These are phyloP conservation scores for Elephas maximus DNA, from an alignment of 2,113 vertebrate genomes.

Conservation along the genomic window DNA sequence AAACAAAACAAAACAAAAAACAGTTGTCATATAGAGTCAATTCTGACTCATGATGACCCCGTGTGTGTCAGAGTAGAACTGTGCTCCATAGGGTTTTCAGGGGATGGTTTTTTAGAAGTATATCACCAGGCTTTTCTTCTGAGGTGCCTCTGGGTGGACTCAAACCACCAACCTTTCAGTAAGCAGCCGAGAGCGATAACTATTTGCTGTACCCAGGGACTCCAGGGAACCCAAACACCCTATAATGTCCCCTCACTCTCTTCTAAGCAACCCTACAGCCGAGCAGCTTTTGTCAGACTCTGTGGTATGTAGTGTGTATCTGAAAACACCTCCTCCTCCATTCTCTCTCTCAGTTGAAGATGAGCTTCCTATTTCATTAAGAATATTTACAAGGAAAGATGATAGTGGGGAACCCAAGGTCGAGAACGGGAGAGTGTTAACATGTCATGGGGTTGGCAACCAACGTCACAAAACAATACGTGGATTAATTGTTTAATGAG, in stretches of 20 bases:
- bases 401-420: no score
- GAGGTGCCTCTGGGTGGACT: not conserved
- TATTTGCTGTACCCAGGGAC: not conserved
- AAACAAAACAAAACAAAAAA: no score
- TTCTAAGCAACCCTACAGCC: not conserved
- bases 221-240: not conserved
- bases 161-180: not conserved
- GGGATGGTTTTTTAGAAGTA: not conserved
- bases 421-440: no score
- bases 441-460: no score
- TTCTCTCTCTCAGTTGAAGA: not conserved
- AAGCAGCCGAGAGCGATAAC: not conserved
- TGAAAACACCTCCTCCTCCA: not conserved
- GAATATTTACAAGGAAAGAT: not conserved
- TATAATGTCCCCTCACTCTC: not conserved
- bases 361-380: not conserved
- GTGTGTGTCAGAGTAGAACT: no score
- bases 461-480: no score
- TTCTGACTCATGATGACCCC: no score
- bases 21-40: not conserved
- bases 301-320: not conserved
- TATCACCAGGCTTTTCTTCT: not conserved
- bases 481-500: no score
- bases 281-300: not conserved
- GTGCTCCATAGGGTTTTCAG: not conserved